These are phyloP conservation scores for Erythrocebus patas DNA, from an alignment of 2,113 vertebrate species.

Conservation along the genomic window DNA sequence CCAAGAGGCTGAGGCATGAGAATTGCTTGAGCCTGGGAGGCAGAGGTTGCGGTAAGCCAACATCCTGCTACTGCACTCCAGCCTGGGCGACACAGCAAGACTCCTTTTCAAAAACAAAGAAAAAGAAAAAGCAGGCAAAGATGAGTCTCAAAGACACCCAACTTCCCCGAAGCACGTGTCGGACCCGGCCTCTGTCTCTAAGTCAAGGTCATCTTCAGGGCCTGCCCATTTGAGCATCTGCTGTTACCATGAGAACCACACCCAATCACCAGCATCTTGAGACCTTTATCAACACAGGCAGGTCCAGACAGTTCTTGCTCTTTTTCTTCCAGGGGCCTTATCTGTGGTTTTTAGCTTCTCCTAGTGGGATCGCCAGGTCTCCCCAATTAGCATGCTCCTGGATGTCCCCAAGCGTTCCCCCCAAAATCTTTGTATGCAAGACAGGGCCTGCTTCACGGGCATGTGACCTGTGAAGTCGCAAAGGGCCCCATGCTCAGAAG, in stretches of 20 bases:
- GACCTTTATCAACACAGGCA: neutral
- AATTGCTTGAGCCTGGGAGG: too few species aligned
- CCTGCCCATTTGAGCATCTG: neutral
- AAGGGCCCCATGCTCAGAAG: neutral
- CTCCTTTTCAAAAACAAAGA: too few species aligned
- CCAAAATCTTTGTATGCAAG: neutral
- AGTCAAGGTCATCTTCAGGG: neutral
- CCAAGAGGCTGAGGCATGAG: too few species aligned
- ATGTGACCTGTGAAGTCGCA: neutral
- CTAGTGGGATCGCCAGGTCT: neutral
- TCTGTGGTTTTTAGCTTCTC: neutral
- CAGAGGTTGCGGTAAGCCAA: too few species aligned
- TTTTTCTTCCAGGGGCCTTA: neutral
- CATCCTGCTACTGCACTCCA: too few species aligned
- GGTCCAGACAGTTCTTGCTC: rapidly evolving
- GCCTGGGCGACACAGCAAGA: too few species aligned
- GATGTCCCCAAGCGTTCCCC: neutral
- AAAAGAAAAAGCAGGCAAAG: neutral
- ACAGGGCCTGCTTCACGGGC: neutral
- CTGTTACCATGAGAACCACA: neutral
- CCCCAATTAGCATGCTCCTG: neutral
- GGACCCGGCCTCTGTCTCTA: neutral
- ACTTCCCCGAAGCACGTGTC: neutral
- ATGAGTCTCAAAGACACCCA: neutral
- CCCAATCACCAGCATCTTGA: neutral